Evolutionary conservation across 2,113 vertebrate genomes (phyloP).

Genomic region (Psammodynastes pulverulentus): DNA sequence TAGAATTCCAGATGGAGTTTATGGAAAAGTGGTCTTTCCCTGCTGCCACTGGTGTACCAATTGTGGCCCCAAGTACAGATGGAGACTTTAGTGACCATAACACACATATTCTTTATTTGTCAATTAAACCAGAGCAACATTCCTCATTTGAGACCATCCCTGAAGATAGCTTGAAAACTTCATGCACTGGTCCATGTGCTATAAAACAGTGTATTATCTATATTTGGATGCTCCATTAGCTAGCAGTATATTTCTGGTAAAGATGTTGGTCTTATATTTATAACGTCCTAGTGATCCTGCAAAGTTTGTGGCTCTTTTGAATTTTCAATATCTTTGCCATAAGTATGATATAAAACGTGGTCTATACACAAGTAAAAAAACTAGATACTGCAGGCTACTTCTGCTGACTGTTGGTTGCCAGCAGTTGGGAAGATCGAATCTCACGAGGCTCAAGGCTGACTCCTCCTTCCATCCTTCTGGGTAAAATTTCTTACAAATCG

Average conservation of each 20-base stretch:
- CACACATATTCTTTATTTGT: background rate
- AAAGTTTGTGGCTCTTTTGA: background rate
- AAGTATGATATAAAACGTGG: background rate
- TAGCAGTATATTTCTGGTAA: background rate
- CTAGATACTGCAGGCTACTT: no score
- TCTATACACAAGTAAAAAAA: background rate
- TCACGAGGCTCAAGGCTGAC: no score
- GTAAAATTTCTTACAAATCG: no score
- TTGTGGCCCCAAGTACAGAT: background rate
- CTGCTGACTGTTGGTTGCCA: no score
- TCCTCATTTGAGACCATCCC: background rate
- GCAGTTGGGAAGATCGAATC: no score
- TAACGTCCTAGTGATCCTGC: background rate
- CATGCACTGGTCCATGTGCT: background rate
- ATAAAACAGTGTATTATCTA: background rate
- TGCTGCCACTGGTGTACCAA: background rate
- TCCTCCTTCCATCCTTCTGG: no score
- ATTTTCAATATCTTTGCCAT: background rate
- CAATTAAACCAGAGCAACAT: background rate
- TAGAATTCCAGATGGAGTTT: no score
- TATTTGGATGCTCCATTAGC: background rate
- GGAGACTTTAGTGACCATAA: background rate
- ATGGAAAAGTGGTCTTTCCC: no score
- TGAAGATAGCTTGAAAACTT: background rate
- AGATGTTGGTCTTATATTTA: background rate